Base-by-base conservation (phyloP, 2,888 invertebrate genomes). In the Xylota sylvarum region DNA sequence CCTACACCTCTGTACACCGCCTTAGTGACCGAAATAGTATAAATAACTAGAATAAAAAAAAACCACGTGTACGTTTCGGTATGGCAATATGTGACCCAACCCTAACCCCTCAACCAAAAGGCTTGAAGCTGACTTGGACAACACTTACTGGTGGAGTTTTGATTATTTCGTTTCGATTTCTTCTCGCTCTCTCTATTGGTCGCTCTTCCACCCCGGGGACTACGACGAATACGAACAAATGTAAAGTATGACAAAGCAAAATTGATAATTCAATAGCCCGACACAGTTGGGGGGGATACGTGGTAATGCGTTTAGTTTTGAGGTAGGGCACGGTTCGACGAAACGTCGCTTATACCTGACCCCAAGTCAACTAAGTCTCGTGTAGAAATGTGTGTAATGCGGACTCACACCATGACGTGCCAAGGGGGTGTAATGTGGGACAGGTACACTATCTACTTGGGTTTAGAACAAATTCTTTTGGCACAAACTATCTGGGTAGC, bases 281-380 rank as follows among this genome's bases (percentile, higher is more conserved):
- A 43, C 30, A 60, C 35, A 7, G 4, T 14, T 6, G 6, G 6
- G 5, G 14, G n/a, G 35, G 9, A 40, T n/a, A 27, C 43, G 40
- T 60, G 35, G 62, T 67, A 73, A 80, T 80, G 65, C 65, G 65
- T 73, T 73, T 65, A 80, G 80, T 67, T 73, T 73, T 43, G 73
- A 17, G 79, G 64, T 62, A 79, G 56, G 56, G 32, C 56, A 72
- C 46, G 55, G 60, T 27, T 43, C 40, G 50, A 30, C 30, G 50
- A 35, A 37, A 23, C 60, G 23, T 30, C 55, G 48, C 65, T 67
- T 48, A 50, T 55, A 23, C 48, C 62, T 62, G 74, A 62, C 32
- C 32, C 48, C 56, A 65, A 67, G 58, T 58, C 76, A 65, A 43
- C 32, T 23, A 30, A 56, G 46, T 46, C 27, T 43, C 4, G 2